Evolutionary conservation across 2,888 invertebrate genomes (phyloP).

Genomic region (Diogma glabrata): DNA sequence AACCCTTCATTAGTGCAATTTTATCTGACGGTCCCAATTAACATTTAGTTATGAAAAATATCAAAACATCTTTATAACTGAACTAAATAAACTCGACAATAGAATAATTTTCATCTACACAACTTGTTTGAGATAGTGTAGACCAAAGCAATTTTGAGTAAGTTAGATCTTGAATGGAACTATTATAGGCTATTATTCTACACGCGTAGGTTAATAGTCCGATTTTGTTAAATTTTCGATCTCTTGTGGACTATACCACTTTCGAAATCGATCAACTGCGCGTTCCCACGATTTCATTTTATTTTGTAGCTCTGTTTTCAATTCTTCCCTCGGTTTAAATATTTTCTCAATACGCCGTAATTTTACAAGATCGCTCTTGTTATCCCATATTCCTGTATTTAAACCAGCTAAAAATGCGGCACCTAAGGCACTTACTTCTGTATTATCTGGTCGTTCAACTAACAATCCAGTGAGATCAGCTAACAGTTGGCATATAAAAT

Average conservation of each 20-base stretch:
- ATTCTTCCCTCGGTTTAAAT: slow-evolving; percentile 44
- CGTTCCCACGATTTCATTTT: slow-evolving; percentile 29
- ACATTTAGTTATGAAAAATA: too few relatives aligned
- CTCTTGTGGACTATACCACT: slow-evolving; percentile 26
- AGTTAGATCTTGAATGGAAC: too few relatives aligned
- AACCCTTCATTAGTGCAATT: too few relatives aligned
- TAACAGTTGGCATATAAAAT: slow-evolving; percentile 80
- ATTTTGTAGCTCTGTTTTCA: slow-evolving; percentile 18
- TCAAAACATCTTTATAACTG: too few relatives aligned
- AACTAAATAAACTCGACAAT: too few relatives aligned
- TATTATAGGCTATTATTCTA: too few relatives aligned
- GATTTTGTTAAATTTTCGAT: not conserved
- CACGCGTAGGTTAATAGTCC: too few relatives aligned
- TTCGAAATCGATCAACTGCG: slow-evolving; percentile 30
- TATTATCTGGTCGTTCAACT: slow-evolving; percentile 60
- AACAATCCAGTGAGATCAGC: slow-evolving; percentile 66
- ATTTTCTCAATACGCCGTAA: slow-evolving; percentile 47
- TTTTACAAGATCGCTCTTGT: slow-evolving; percentile 49
- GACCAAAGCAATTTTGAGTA: too few relatives aligned
- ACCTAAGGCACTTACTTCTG: slow-evolving; percentile 78
- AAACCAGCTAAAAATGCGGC: slow-evolving; percentile 78
- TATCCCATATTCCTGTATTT: slow-evolving; percentile 64
- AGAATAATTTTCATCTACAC: too few relatives aligned
- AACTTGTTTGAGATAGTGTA: too few relatives aligned
- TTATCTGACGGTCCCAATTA: too few relatives aligned